These are phyloP conservation scores for Chroicocephalus ridibundus DNA, from an alignment of 2,113 vertebrate species.

Conservation along the genomic window DNA sequence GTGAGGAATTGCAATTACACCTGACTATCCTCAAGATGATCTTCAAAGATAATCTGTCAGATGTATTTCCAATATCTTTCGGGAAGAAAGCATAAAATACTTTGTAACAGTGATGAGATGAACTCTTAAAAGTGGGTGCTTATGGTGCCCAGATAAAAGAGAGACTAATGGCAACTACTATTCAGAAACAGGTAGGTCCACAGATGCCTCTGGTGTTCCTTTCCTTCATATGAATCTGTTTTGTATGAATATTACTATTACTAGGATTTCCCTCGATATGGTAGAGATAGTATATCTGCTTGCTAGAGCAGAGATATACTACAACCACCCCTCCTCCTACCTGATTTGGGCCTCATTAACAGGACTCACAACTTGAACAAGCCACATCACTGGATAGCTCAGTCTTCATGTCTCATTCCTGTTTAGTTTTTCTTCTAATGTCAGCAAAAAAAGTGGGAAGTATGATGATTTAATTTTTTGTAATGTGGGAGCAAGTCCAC, in stretches of 20 bases:
- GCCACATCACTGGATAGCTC: not conserved
- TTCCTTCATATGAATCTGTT: not conserved
- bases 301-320: not conserved
- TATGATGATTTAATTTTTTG: not conserved
- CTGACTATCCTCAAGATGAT: not conserved
- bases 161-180: not conserved
- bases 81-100: not conserved
- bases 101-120: not conserved
- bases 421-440: not conserved
- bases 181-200: not conserved
- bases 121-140: not conserved
- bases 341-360: not conserved
- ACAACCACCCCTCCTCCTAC: not conserved
- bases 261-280: not conserved
- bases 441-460: not conserved
- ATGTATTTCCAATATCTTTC: not conserved
- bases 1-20: not conserved
- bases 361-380: not conserved
- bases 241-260: not conserved
- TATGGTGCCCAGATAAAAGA: not conserved
- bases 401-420: not conserved
- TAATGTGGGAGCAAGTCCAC: not conserved
- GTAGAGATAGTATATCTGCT: fast-evolving
- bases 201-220: not conserved
- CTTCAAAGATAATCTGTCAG: not conserved